A percentile compares a stretch with the other conserved stretches of the same genome.
These are phyloP conservation scores for Dinomys branickii DNA, from an alignment of 2,113 vertebrate species.

Conservation along the genomic window DNA sequence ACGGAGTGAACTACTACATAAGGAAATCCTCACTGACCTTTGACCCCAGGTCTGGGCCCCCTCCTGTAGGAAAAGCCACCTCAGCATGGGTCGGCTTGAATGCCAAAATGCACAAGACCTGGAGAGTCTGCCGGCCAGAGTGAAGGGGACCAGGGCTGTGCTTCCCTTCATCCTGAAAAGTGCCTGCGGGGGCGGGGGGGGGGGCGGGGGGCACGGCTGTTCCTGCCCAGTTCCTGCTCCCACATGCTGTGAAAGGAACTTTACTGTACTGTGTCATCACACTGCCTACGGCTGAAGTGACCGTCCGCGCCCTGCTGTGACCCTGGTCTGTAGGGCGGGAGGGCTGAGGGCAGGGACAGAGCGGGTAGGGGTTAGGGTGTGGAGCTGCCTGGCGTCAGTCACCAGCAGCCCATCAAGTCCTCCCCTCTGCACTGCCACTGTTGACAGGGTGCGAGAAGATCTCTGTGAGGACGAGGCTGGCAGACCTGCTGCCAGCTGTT, in stretches of 20 bases:
- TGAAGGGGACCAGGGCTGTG: background rate
- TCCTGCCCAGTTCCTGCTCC: background rate
- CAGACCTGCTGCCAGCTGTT: background rate
- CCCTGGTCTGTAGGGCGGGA: background rate
- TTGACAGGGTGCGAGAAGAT: too few relatives aligned
- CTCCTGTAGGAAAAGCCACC: background rate
- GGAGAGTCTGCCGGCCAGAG: background rate
- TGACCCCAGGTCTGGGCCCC: background rate
- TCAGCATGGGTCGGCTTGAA: background rate
- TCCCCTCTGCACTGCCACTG: too few relatives aligned
- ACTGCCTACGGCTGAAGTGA: background rate
- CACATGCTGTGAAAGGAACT: background rate
- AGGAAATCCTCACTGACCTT: background rate
- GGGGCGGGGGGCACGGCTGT: background rate
- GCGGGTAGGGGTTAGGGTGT: background rate
- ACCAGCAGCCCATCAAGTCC: too few relatives aligned
- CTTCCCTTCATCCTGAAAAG: background rate
- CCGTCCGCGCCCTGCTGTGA: background rate
- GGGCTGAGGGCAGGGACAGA: background rate
- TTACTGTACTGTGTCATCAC: background rate
- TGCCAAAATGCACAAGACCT: background rate
- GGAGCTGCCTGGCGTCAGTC: background rate
- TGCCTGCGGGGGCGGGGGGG: background rate
- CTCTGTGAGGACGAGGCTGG: background rate
- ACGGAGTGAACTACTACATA: background rate